phyloP scores from a whole-genome alignment of 2,797 vertebrate species.

The Dendrocincla tyrannina region DNA sequence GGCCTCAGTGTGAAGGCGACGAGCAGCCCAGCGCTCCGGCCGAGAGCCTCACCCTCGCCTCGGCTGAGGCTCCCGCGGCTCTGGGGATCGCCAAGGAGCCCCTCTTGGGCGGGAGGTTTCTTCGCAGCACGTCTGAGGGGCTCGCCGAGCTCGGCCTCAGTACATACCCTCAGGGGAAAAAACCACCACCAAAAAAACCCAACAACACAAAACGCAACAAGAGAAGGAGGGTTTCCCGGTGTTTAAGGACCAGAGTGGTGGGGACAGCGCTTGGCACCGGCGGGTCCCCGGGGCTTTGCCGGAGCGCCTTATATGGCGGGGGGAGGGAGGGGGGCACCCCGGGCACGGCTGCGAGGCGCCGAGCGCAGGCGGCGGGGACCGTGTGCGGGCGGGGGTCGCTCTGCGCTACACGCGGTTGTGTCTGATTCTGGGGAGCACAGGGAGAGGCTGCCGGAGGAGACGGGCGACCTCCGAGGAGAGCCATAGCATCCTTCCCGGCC shows the following conservation, averaged over 20 bases:
- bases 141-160: background rate
- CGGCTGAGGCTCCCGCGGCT: background rate
- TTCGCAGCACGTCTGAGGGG: background rate
- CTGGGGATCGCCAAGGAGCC: background rate
- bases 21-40: background rate
- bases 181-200: accelerated
- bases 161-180: too few species aligned
- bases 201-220: background rate
- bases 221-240: background rate
- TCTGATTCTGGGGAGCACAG: background rate
- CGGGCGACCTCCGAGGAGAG: background rate
- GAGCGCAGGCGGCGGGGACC: background rate
- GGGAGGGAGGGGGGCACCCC: background rate
- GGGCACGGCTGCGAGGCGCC: background rate
- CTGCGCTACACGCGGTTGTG: accelerated
- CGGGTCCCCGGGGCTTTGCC: background rate
- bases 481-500: background rate
- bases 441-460: background rate
- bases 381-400: background rate
- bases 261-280: background rate
- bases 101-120: background rate
- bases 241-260: background rate
- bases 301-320: background rate
- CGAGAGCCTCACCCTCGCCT: too few species aligned
- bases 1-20: background rate